Evolutionary conservation across 2,888 invertebrate species (phyloP), one percentile per base, ranked within the genome.

Genomic region (Halictus ligatus): DNA sequence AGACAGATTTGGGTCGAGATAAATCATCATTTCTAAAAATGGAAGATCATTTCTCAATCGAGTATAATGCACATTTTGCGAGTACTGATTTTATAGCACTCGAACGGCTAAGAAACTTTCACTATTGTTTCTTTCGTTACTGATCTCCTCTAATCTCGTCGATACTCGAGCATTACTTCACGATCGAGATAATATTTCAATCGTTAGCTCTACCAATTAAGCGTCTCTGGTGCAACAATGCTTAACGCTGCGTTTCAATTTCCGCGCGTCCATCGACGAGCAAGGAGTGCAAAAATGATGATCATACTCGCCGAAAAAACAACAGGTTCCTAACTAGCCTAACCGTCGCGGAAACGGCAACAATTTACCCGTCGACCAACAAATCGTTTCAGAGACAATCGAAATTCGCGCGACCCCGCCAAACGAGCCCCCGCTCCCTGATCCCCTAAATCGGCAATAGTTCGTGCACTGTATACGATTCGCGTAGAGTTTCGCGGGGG

Each of bases 331-430:
- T n/a, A n/a, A 58, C 12, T 12, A 12, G 58, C 12, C 58, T 58
- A 58, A 58, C 58, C 58, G 58, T 10, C 58, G 10, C 5, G 58
- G 58, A 58, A 58, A 58, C 58, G 58, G n/a, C n/a, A n/a, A 58
- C n/a, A n/a, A 5, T 5, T 21, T 21, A 50, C 21, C 8, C 8
- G 10, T 12, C 58, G 58, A 58, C 58, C 58, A 58, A 58, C 58
- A 58, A 58, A 58, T n/a, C 58, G 58, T n/a, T 58, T n/a, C 58
- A 58, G 58, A 58, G 58, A 58, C 58, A 58, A 58, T 58, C 58
- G n/a, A 58, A 58, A n/a, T 58, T n/a, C 58, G 35, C 15, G 35
- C 64, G 2, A 8, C 18, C 64, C 64, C 64, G 64, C 64, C 29
- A 64, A 29, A 35, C 64, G 58, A 58, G 4, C 12, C 54, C 35